Conservation (phyloP, 2,888 invertebrate genomes). For the Eupithecia abbreviata region DNA sequence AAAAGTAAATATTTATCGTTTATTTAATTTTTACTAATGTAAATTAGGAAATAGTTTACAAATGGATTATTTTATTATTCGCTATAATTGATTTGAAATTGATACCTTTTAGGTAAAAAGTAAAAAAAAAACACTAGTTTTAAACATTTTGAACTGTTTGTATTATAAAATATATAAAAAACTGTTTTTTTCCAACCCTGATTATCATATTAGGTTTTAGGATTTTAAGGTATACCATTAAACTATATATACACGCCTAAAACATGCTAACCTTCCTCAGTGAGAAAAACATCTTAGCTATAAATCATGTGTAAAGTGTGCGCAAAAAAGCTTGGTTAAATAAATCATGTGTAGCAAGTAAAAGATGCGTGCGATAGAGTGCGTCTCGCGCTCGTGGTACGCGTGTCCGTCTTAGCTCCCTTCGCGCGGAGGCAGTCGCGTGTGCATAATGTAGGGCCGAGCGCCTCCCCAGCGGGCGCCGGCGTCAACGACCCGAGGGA, state of each 20-base stretch:
- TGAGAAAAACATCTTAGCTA: background rate
- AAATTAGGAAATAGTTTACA: no score
- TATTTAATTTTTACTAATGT: no score
- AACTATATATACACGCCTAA: background rate
- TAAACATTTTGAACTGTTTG: no score
- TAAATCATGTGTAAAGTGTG: background rate
- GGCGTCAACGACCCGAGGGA: slow-evolving; percentile 73
- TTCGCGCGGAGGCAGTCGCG: slow-evolving; percentile 62
- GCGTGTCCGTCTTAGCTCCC: slow-evolving; percentile 56
- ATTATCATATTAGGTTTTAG: background rate
- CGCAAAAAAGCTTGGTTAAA: background rate
- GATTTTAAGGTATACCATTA: background rate
- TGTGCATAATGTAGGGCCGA: slow-evolving; percentile 71
- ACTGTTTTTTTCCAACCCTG: no score
- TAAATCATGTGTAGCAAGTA: slow-evolving; percentile 1
- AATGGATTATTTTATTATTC: no score
- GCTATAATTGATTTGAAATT: no score
- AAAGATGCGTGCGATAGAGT: slow-evolving; percentile 24
- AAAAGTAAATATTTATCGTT: no score
- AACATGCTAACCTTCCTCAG: background rate
- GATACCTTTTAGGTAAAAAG: no score
- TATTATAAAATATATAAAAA: no score
- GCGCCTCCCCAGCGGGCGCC: slow-evolving; percentile 65
- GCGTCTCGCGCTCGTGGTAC: slow-evolving; percentile 40
- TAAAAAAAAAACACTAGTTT: no score